Evolutionary conservation across 1,140 invertebrate genomes (phyloP).

Genomic region (Drosophila suzukii): DNA sequence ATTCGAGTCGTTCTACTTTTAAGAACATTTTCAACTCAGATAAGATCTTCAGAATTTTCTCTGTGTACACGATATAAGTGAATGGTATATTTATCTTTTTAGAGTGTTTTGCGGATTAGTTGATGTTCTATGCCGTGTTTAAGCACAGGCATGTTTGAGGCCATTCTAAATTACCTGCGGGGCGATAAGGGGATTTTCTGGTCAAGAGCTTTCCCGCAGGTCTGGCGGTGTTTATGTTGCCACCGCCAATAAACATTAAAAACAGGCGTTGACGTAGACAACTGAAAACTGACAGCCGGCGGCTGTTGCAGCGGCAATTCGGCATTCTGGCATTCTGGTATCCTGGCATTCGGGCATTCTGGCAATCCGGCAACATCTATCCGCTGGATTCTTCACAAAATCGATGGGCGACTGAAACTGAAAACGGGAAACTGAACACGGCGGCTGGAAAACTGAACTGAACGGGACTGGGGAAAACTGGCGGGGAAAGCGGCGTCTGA

Average conservation of each 20-base stretch:
- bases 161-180: neutral
- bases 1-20: too few relatives aligned
- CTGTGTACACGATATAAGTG: too few relatives aligned
- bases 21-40: too few relatives aligned
- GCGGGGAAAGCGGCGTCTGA: constrained; percentile 10
- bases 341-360: neutral
- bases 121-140: too few relatives aligned
- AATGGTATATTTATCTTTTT: too few relatives aligned
- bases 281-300: constrained; percentile 19
- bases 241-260: constrained; percentile 72
- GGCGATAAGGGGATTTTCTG: neutral
- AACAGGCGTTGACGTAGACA: constrained; percentile 38
- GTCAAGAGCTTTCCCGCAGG: constrained; percentile 14
- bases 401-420: constrained; percentile 35
- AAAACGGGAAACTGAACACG: neutral
- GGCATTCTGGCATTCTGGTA: neutral
- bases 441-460: neutral
- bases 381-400: constrained; percentile 67
- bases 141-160: too few relatives aligned
- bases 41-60: too few relatives aligned
- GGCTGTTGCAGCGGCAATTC: neutral
- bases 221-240: constrained; percentile 28
- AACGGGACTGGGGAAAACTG: neutral
- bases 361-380: constrained; percentile 20
- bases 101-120: too few relatives aligned